Conservation (phyloP, 1,140 invertebrate genomes). For the Drosophila sulfurigaster region DNA sequence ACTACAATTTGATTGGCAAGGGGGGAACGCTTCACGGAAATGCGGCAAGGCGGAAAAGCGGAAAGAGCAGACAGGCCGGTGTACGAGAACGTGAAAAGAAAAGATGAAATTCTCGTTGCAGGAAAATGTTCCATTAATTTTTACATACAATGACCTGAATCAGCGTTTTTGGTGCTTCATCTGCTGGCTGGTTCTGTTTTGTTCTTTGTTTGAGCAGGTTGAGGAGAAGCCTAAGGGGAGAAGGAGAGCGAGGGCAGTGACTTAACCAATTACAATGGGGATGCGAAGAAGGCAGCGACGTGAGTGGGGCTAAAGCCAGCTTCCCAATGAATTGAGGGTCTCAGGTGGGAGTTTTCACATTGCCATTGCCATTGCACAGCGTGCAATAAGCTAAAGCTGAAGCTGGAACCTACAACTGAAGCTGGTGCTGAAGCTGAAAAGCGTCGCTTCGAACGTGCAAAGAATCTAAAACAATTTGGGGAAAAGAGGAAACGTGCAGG, state of each 20-base stretch:
- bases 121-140: constrained; percentile 67
- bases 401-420: background rate
- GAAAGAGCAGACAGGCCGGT: constrained; percentile 32
- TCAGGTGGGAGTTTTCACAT: constrained; percentile 49
- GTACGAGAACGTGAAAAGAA: constrained; percentile 51
- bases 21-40: background rate
- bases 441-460: constrained; percentile 56
- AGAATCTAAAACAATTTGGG: constrained; percentile 64
- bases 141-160: constrained; percentile 68
- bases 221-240: too few relatives aligned
- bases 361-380: constrained; percentile 37
- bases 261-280: constrained; percentile 50
- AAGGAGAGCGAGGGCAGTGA: constrained; percentile 32
- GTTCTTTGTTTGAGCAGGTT: too few relatives aligned
- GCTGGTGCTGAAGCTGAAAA: constrained; percentile 59
- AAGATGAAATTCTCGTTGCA: constrained; percentile 63
- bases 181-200: background rate
- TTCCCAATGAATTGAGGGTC: constrained; percentile 40
- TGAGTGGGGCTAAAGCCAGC: constrained; percentile 42
- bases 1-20: constrained; percentile 26
- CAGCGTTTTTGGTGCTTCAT: constrained; percentile 59
- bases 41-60: constrained; percentile 1
- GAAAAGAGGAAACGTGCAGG: constrained; percentile 44
- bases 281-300: constrained; percentile 36
- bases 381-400: constrained; percentile 29